Evolutionary conservation across 2,888 invertebrate species (phyloP).

Genomic region (Kuschelorhynchus macadamiae): DNA sequence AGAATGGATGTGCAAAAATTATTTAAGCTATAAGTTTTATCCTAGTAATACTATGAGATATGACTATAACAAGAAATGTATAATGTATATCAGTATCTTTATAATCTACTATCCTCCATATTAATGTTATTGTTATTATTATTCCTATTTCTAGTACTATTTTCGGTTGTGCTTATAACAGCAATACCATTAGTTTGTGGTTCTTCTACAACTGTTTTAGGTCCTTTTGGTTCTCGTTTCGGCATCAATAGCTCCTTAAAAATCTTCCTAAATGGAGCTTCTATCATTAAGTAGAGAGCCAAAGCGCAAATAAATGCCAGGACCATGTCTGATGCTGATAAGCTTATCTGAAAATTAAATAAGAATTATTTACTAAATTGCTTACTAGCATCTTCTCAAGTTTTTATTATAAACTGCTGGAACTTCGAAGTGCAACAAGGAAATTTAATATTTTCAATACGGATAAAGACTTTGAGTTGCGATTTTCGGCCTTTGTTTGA

Average conservation of each 20-base stretch:
- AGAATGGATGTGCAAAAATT: too few relatives aligned
- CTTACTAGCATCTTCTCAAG: too few relatives aligned
- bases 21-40: too few relatives aligned
- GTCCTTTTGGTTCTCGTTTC: conserved; percentile 39
- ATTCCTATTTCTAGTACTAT: conserved; percentile 49
- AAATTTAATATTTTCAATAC: too few relatives aligned
- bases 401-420: too few relatives aligned
- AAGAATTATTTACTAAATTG: too few relatives aligned
- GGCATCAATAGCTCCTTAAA: conserved; percentile 63
- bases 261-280: conserved; percentile 72
- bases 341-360: conserved; percentile 66
- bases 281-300: conserved; percentile 71
- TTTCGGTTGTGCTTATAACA: conserved; percentile 1
- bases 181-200: conserved; percentile 9
- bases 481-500: too few relatives aligned
- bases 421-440: too few relatives aligned
- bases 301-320: conserved; percentile 70
- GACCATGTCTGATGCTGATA: conserved; percentile 70
- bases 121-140: conserved; percentile 49
- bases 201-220: conserved; percentile 21
- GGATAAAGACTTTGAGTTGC: too few relatives aligned
- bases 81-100: too few relatives aligned
- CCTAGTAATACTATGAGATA: too few relatives aligned
- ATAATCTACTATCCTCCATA: conserved; percentile 55
- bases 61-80: too few relatives aligned